Evolutionary conservation across 2,113 vertebrate genomes (phyloP), one percentile per base, ranked within the genome.

Genomic region (Pungitius pungitius): DNA sequence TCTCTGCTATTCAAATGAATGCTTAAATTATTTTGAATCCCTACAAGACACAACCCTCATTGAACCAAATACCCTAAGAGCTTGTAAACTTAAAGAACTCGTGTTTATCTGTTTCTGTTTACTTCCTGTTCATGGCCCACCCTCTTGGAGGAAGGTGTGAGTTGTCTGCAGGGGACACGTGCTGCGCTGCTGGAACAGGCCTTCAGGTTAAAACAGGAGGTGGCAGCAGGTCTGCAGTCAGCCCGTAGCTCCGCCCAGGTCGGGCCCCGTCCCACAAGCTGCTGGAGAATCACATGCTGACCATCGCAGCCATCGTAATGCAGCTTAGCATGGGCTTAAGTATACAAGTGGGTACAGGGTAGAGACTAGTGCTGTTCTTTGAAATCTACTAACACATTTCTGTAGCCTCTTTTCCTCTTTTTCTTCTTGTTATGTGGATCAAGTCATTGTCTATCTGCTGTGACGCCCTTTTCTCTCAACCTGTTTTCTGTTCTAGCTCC

Each of bases 271-370:
- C 94, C 27, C 86, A 69, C 69, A 93, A 80, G 64, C 87, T 95
- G 52, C 90, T 96, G 85, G 93, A 96, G 87, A 96, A 86, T 60
- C 94, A 95, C 74, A 91, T 96, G 76, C 91, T 94, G 77, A 94
- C 89, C 58, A 93, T 96, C 67, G 95, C 92, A 5, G 90, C 78
- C 73, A 95, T 95, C 0, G 85, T 96, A 71, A 94, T 94, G 89
- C 95, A 95, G 78, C 94, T 96, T 73, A 95, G 90, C 81, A 90
- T 88, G 54, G 91, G 94, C 63, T 93, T 94, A 43, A 94, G 95
- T 95, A 86, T 5, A 42, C 8, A 67, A 63, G 33, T 8, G 11
- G 39, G 22, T 6, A 3, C 8, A 24, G 27, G 35, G 17, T 30
- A 2, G 33, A 56, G 14, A 3, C 37, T 14, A n/a, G 17, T 42